Percentiles rank a stretch among this genome's conserved stretches.
phyloP scores from a whole-genome alignment of 1,140 invertebrate species.

The Samia ricini region DNA sequence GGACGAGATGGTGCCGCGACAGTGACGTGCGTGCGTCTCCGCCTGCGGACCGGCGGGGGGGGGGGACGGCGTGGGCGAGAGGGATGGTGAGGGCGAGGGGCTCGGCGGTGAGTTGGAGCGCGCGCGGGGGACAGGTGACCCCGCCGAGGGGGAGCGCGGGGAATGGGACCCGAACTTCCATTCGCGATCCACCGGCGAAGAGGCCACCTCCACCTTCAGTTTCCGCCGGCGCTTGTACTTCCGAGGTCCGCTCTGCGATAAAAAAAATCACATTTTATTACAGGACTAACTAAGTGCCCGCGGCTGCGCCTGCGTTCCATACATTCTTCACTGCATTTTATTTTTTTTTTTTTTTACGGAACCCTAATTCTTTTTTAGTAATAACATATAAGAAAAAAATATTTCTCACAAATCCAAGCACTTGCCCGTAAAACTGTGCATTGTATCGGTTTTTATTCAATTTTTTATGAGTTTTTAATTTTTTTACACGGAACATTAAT shows the following conservation, averaged over 20 bases:
- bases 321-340: too few species aligned
- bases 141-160: slow-evolving; percentile 30
- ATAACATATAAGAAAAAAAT: too few species aligned
- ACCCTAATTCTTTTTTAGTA: too few species aligned
- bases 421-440: too few species aligned
- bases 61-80: slow-evolving; percentile 75
- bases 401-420: too few species aligned
- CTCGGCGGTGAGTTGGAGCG: slow-evolving; percentile 11
- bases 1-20: slow-evolving; percentile 11
- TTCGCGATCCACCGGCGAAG: slow-evolving; percentile 56
- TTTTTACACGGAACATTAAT: too few species aligned
- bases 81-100: slow-evolving; percentile 9
- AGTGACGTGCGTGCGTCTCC: slow-evolving; percentile 12
- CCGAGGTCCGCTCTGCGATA: slow-evolving; percentile 81
- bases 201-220: slow-evolving; percentile 77
- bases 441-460: too few species aligned
- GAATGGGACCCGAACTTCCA: slow-evolving; percentile 33
- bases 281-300: too few species aligned
- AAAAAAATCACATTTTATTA: not conserved
- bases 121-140: slow-evolving; percentile 13
- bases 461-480: too few species aligned
- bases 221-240: slow-evolving; percentile 89
- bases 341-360: too few species aligned
- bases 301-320: too few species aligned
- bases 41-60: slow-evolving; percentile 5